Base-by-base conservation (phyloP, 2,888 invertebrate species). In the Cetonia aurata region DNA sequence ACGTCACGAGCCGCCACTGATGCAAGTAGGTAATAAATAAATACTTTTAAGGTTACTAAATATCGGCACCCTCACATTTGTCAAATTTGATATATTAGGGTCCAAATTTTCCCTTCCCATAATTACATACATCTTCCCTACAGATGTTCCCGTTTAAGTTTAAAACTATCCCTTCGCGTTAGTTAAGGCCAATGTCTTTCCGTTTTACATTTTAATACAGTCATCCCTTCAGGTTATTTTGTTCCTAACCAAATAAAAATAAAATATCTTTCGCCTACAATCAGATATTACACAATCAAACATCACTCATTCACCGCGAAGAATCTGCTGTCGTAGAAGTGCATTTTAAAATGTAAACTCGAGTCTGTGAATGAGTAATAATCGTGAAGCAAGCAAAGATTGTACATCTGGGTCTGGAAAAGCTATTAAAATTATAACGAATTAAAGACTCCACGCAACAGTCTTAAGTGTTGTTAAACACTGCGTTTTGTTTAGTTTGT, bases 361-460 rank as follows among this genome's bases (percentile, higher is more conserved):
- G 37, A 37, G 4, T 9, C 37, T 37, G 37, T 37, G 37, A 25
- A 25, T 25, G 4, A 25, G 1, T 25, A 25, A 25, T 25, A 25
- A 25, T 25, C 33, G 44, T 44, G 33, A 37, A 62, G 17, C 69
- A 37, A 37, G 37, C 8, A 1, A 1, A 4, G 1, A 25, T 44
- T 48, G 56, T 57, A 41, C 69, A 69, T 69, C 69, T 69, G 69
- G 69, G 60, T 69, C 69, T 69, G 69, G 69, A 69, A 60, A 60
- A 69, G 60, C 19, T 37, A 69, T 69, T 69, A 69, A 69, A 69
- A 53, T 69, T 69, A 69, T 9, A 62, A 69, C 69, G 60, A 69
- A 69, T 69, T 69, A 60, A 59, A 37, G 10, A 10, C 37, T 37
- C 8, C 10, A 6, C 10, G 6, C 9, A 37, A 37, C 10, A 37